A percentile compares a stretch with the other conserved stretches of the same genome.
Conservation (phyloP, 1,140 invertebrate genomes). For the Liolophura sinensis region DNA sequence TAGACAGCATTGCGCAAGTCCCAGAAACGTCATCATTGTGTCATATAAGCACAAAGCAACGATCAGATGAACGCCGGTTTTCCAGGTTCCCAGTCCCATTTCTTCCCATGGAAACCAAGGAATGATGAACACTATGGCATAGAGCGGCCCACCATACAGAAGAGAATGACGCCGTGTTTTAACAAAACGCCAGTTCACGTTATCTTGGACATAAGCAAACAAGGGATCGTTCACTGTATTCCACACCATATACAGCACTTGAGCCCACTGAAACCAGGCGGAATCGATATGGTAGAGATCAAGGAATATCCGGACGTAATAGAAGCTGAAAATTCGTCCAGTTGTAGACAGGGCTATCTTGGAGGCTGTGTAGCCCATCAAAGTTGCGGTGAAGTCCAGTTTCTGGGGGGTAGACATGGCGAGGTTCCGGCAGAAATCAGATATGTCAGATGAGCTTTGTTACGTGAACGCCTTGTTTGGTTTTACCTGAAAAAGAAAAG, state of each 20-base stretch:
- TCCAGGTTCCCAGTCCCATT: conserved; percentile 6
- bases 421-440: no score
- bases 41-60: conserved; percentile 59
- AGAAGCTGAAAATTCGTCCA: conserved; percentile 33
- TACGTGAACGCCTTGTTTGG: no score
- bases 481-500: no score
- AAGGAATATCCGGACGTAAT: conserved; percentile 58
- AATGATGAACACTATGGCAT: conserved; percentile 54
- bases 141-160: conserved; percentile 55
- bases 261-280: conserved; percentile 59
- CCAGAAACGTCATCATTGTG: conserved; percentile 58
- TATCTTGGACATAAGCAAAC: conserved; percentile 59
- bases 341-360: no score
- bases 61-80: conserved; percentile 58
- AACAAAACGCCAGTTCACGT: conserved; percentile 40
- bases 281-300: conserved; percentile 57
- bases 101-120: conserved; percentile 58
- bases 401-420: no score
- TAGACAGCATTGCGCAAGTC: conserved; percentile 55
- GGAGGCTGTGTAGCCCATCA: no score
- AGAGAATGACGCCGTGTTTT: conserved; percentile 52
- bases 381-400: no score
- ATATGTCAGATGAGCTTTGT: no score
- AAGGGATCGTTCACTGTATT: conserved; percentile 61
- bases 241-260: conserved; percentile 59